phyloP scores from a whole-genome alignment of 2,797 vertebrate genomes.

The Artibeus lituratus region DNA sequence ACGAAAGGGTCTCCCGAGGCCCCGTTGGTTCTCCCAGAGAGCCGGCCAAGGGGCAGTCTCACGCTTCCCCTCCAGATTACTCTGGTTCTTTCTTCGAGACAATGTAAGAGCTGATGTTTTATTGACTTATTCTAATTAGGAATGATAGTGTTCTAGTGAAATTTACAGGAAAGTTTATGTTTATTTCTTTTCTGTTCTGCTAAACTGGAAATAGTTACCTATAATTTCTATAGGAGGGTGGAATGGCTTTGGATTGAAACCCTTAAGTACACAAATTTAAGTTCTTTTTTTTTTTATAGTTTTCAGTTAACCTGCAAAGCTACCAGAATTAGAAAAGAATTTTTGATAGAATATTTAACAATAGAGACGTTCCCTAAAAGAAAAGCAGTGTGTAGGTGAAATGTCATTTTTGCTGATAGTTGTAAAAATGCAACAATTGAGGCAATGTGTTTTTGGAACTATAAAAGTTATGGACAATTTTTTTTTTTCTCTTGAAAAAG shows the following conservation, averaged over 20 bases:
- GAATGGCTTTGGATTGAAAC: background rate
- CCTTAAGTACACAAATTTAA: background rate
- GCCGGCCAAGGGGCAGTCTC: background rate
- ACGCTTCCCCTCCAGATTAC: background rate
- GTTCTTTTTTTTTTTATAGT: background rate
- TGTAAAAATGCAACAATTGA: background rate
- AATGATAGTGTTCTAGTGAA: background rate
- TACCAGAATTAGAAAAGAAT: background rate
- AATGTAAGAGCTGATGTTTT: background rate
- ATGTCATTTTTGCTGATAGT: background rate
- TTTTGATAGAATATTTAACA: background rate
- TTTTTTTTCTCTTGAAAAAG: background rate
- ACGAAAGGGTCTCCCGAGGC: background rate
- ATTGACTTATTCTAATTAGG: background rate
- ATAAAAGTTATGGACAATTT: background rate
- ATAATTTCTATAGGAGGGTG: background rate
- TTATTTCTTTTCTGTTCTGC: constrained; percentile 6
- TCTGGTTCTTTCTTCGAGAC: background rate
- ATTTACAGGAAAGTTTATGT: background rate
- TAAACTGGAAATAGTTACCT: background rate
- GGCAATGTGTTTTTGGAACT: background rate
- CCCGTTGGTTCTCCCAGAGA: background rate
- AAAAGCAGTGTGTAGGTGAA: background rate
- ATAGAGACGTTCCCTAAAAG: background rate
- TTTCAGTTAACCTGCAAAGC: background rate